Percentiles rank a stretch among this genome's conserved stretches.
phyloP scores from a whole-genome alignment of 35 echinoderm and acorn worm species.

The Anneissia japonica region DNA sequence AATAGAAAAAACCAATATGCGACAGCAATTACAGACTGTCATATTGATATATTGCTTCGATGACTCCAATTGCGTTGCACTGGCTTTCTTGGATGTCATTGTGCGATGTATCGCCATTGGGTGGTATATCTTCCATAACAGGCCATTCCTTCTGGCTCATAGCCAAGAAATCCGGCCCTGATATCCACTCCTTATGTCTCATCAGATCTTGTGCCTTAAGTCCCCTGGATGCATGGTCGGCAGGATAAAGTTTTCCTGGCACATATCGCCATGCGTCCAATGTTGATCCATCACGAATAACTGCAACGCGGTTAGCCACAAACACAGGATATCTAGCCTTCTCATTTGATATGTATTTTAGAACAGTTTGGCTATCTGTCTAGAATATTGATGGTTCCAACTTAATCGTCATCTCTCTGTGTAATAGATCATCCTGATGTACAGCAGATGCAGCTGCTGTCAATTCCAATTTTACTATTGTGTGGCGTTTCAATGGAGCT shows the following conservation, averaged over 20 bases:
- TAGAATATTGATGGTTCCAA: conserved; percentile 36
- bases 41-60: no score
- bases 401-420: conserved; percentile 19
- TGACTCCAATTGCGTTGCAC: no score
- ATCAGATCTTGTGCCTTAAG: conserved; percentile 13
- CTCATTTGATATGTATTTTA: conserved; percentile 46
- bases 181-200: background rate
- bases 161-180: conserved; percentile 52
- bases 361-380: conserved; percentile 54
- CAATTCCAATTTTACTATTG: conserved; percentile 25
- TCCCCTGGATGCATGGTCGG: conserved; percentile 48
- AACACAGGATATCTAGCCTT: conserved; percentile 36
- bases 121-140: no score
- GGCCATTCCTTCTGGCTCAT: no score
- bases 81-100: no score
- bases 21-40: no score
- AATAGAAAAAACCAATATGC: no score
- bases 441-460: conserved; percentile 36
- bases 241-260: conserved; percentile 15
- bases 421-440: conserved; percentile 17
- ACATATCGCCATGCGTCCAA: conserved; percentile 25
- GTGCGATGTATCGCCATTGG: no score
- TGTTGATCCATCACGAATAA: conserved; percentile 34
- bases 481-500: conserved; percentile 37
- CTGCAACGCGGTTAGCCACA: conserved; percentile 33